These are phyloP conservation scores for Brachynemurus nebulosus DNA, from an alignment of 2,888 invertebrate genomes.

Conservation along the genomic window DNA sequence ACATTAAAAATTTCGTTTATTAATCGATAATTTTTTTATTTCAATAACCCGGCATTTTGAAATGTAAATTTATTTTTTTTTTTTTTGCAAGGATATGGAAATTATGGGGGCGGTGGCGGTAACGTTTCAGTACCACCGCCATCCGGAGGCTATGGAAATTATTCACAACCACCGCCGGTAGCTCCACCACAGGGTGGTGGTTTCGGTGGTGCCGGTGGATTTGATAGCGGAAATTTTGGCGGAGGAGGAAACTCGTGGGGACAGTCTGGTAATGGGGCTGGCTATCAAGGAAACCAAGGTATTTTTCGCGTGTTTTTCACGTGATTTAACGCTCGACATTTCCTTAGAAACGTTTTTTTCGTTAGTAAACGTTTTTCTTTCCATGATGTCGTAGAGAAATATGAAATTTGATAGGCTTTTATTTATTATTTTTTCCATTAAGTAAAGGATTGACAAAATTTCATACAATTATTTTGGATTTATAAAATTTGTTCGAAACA, in stretches of 20 bases:
- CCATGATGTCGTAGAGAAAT: conserved; percentile 27
- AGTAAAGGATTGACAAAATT: no score
- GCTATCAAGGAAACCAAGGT: conserved; percentile 6
- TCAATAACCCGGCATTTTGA: neutral
- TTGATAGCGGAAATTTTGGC: conserved; percentile 9
- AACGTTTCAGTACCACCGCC: conserved; percentile 2
- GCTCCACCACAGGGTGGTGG: conserved; percentile 4
- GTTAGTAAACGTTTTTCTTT: conserved; percentile 21
- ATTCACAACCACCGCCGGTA: conserved; percentile 26
- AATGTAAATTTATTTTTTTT: neutral
- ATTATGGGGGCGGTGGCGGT: conserved; percentile 15
- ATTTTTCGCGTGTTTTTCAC: neutral
- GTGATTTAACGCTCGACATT: neutral
- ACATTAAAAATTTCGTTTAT: neutral
- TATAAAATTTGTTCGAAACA: no score
- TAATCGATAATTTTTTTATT: neutral
- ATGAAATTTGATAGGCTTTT: conserved; percentile 30
- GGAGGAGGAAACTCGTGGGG: conserved; percentile 1
- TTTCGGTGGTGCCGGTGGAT: conserved; percentile 6
- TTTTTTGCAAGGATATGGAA: conserved; percentile 17
- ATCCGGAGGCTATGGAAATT: conserved; percentile 23
- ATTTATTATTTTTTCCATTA: no score
- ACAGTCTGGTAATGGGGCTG: conserved; percentile 5
- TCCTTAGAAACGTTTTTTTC: neutral
- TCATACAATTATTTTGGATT: no score